Conservation (phyloP, 2,888 invertebrate genomes). For the Acrobasis consociella region DNA sequence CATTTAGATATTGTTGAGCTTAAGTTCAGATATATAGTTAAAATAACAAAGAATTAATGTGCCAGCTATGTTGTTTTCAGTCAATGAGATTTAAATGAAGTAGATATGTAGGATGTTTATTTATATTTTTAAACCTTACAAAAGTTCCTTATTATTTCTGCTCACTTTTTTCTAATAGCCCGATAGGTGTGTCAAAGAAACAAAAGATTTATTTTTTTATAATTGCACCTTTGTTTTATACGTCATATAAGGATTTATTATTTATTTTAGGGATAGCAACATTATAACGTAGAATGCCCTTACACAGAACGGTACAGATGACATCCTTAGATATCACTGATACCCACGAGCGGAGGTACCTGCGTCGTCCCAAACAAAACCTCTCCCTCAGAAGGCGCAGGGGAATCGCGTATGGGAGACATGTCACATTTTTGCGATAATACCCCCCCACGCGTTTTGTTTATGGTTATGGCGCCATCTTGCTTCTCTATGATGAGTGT, state of each 20-base stretch:
- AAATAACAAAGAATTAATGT: no score
- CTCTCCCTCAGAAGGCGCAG: slow-evolving; percentile 41
- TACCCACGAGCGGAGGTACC: slow-evolving; percentile 38
- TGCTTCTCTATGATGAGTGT: slow-evolving; percentile 26
- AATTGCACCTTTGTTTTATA: background rate
- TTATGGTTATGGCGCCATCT: slow-evolving; percentile 63
- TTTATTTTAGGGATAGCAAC: no score
- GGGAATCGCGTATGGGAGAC: slow-evolving; percentile 62
- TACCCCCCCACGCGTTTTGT: slow-evolving; percentile 57
- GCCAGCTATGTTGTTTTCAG: no score
- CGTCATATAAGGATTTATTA: background rate
- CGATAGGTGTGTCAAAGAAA: no score
- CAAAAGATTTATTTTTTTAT: no score
- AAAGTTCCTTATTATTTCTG: no score
- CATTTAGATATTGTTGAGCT: no score
- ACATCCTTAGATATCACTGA: slow-evolving; percentile 28
- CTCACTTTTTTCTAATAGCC: no score
- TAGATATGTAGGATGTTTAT: no score
- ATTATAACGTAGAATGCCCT: background rate
- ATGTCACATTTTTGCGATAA: slow-evolving; percentile 71
- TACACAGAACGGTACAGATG: background rate
- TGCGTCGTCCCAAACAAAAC: slow-evolving; percentile 47
- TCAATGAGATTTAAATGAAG: no score
- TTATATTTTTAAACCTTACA: no score
- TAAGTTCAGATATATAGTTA: no score